These are phyloP conservation scores for Anas acuta DNA, from an alignment of 2,797 vertebrate species.

Conservation along the genomic window DNA sequence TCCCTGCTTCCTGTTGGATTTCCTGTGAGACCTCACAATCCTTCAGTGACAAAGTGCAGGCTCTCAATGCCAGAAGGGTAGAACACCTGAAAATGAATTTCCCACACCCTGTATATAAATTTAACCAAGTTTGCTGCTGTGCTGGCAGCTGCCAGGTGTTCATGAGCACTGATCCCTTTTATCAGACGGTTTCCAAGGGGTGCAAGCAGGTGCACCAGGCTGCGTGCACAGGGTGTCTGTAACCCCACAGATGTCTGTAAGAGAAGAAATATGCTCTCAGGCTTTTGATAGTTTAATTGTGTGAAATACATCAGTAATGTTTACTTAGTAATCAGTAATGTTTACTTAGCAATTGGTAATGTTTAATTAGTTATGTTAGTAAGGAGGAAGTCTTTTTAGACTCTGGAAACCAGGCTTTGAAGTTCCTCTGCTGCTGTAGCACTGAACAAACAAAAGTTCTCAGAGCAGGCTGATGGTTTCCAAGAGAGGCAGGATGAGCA, in stretches of 20 bases:
- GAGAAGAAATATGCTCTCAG: neutral
- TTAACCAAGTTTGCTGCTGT: neutral
- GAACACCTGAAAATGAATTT: neutral
- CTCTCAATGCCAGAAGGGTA: too few relatives aligned
- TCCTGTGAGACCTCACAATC: neutral
- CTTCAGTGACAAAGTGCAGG: neutral
- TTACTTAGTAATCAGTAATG: neutral
- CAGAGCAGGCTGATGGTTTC: neutral
- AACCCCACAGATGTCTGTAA: neutral
- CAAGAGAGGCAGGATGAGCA: neutral
- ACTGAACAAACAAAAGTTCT: neutral
- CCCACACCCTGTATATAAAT: neutral
- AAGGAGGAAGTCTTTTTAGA: neutral
- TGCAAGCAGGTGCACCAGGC: neutral
- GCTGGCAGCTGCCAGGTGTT: neutral
- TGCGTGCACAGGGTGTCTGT: neutral
- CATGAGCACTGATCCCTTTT: neutral
- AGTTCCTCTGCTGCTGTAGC: neutral
- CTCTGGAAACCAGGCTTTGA: neutral
- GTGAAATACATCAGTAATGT: neutral
- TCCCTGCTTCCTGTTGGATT: neutral
- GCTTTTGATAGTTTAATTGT: neutral
- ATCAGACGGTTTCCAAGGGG: neutral
- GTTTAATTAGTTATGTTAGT: neutral
- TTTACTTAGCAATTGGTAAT: neutral